These are phyloP conservation scores for Dasypus novemcinctus DNA, from an alignment of 2,113 vertebrate genomes.

Conservation along the genomic window DNA sequence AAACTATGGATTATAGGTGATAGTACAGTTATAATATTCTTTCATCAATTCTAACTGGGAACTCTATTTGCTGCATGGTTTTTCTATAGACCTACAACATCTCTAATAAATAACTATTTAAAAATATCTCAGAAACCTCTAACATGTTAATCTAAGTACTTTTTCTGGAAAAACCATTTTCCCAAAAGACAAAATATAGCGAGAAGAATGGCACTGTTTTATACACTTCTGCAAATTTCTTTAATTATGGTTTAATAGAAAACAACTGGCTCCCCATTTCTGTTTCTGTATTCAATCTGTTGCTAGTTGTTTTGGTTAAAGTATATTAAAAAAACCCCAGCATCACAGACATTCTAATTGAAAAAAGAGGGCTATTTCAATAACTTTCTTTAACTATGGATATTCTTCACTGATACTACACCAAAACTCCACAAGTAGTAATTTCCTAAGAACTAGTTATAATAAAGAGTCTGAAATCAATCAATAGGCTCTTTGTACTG, in stretches of 20 bases:
- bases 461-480: not conserved
- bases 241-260: conserved; percentile 4
- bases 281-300: conserved; percentile 31
- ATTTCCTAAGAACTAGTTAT: not conserved
- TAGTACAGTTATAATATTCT: too few relatives aligned
- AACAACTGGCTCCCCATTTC: not conserved
- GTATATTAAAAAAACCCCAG: not conserved
- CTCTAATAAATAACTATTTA: too few relatives aligned
- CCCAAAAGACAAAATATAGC: not conserved
- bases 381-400: not conserved
- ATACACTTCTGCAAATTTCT: not conserved
- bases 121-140: not conserved
- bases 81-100: too few relatives aligned
- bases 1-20: too few relatives aligned
- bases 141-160: not conserved
- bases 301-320: not conserved
- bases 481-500: not conserved
- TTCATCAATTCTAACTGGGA: too few relatives aligned
- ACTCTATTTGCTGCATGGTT: too few relatives aligned
- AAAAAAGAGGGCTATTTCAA: not conserved
- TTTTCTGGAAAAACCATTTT: not conserved
- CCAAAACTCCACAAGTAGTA: not conserved
- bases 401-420: not conserved
- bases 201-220: not conserved
- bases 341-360: not conserved